Conservation (phyloP, 2,888 invertebrate genomes). For the Cyaniris semiargus region DNA sequence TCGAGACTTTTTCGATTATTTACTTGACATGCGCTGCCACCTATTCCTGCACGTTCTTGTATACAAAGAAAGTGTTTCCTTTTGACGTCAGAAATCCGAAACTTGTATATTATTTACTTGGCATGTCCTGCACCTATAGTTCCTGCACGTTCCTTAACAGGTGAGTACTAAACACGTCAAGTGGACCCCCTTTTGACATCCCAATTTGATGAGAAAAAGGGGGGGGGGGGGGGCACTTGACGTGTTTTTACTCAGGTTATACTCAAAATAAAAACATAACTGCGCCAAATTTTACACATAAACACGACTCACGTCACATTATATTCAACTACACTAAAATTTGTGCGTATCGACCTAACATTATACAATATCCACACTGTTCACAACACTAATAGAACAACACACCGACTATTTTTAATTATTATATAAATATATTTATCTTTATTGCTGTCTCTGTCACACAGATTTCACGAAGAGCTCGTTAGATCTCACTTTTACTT, state of each 20-base stretch:
- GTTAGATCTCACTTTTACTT: slow-evolving; percentile 66
- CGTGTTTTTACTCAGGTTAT: too few relatives aligned
- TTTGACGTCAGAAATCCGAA: neutral
- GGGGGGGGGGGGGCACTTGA: too few relatives aligned
- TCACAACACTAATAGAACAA: slow-evolving; percentile 51
- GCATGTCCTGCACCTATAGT: neutral
- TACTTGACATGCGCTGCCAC: neutral
- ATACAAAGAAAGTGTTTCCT: neutral
- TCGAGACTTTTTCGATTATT: neutral
- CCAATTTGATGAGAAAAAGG: too few relatives aligned
- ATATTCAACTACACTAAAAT: slow-evolving; percentile 65
- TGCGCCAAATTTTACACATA: slow-evolving; percentile 16
- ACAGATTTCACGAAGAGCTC: slow-evolving; percentile 73
- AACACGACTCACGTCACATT: slow-evolving; percentile 43
- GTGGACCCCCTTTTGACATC: too few relatives aligned
- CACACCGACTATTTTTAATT: slow-evolving; percentile 54
- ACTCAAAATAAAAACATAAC: neutral
- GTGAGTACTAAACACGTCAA: too few relatives aligned
- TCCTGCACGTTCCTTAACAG: too few relatives aligned
- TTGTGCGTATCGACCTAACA: slow-evolving; percentile 77
- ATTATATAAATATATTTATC: slow-evolving; percentile 56
- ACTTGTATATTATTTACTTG: neutral
- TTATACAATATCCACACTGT: slow-evolving; percentile 52
- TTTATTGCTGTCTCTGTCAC: slow-evolving; percentile 78
- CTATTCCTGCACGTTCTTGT: neutral